Evolutionary conservation across 2,113 vertebrate genomes (phyloP), one percentile per base, ranked within the genome.

Genomic region (Rhea pennata): DNA sequence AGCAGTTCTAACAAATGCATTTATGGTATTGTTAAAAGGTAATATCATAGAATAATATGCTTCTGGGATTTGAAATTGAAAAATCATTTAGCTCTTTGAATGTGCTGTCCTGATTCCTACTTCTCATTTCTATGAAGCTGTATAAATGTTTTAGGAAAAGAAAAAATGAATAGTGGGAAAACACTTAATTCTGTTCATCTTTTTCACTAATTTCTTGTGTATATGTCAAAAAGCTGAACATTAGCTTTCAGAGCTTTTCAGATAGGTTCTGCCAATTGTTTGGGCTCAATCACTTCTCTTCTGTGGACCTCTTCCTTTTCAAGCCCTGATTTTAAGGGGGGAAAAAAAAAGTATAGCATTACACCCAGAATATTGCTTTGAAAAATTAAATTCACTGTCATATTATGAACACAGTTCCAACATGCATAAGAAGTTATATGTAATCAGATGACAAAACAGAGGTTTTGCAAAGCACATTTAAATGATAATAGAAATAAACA

Each of bases 181-280:
- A 6, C 22, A 15, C 1, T 5, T 19, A 80, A 70, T 54, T 88
- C 15, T 2, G 3, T 24, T 58, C 66, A 54, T 0, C 3, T 2
- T 7, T 75, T 95, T 87, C 10, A 78, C 33, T 78, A 20, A 64
- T 64, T 31, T 15, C 19, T 39, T 36, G 20, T 36, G 14, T 78
- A 51, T 39, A 51, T 50, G 40, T 50, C 26, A 1, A 78, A 53
- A 86, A 56, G 6, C 16, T 22, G 64, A 24, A 20, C 23, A 51
- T 90, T 15, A 71, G 23, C 42, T 84, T 89, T 88, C 50, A 81
- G 39, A 91, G 46, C 8, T 84, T 82, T 31, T 39, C n/a, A 69
- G 23, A 1, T 23, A 71, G 56, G 46, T 84, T 71, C 56, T 78
- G 44, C 54, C 79, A 87, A 31, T 62, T 51, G 23, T 72, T 74